phyloP scores from a whole-genome alignment of 2,797 vertebrate species.

The Salarias fasciatus region DNA sequence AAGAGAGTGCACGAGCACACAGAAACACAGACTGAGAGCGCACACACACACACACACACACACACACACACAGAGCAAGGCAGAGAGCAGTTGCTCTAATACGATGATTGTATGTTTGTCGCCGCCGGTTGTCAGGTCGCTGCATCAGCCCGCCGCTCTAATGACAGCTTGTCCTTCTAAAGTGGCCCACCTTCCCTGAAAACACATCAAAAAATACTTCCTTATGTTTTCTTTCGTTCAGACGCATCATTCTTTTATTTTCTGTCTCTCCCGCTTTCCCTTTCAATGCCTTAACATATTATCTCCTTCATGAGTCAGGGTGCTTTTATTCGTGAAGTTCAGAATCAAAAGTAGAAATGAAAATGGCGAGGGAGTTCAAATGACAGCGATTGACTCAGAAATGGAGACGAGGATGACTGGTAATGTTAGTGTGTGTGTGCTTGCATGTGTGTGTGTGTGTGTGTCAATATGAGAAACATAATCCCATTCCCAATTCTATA shows the following conservation, averaged over 20 bases:
- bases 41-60: slow-evolving; percentile 26
- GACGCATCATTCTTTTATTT: slow-evolving; percentile 22
- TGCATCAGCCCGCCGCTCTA: slow-evolving; percentile 90
- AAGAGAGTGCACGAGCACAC: slow-evolving; percentile 34
- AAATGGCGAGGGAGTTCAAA: slow-evolving; percentile 48
- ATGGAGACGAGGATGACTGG: slow-evolving; percentile 42
- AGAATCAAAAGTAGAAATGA: slow-evolving; percentile 33
- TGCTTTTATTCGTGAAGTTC: slow-evolving; percentile 28
- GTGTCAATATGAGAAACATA: slow-evolving; percentile 17
- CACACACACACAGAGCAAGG: slow-evolving; percentile 25
- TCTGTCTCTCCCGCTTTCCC: slow-evolving; percentile 4
- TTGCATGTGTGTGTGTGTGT: slow-evolving; percentile 16
- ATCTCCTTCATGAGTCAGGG: slow-evolving; percentile 37
- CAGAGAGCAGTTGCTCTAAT: slow-evolving; percentile 85
- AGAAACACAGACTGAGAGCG: slow-evolving; percentile 34
- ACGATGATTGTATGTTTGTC: slow-evolving; percentile 97
- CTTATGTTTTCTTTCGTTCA: slow-evolving; percentile 81
- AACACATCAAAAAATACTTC: slow-evolving; percentile 33
- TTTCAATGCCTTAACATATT: slow-evolving; percentile 5
- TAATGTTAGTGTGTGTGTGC: too few species aligned
- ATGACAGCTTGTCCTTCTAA: slow-evolving; percentile 96
- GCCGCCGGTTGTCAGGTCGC: slow-evolving; percentile 89
- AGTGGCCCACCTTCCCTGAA: slow-evolving; percentile 82
- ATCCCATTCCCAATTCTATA: slow-evolving; percentile 54
- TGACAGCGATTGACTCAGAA: slow-evolving; percentile 53